phyloP scores from a whole-genome alignment of 1,140 invertebrate genomes.

The Hylaeus anthracinus region DNA sequence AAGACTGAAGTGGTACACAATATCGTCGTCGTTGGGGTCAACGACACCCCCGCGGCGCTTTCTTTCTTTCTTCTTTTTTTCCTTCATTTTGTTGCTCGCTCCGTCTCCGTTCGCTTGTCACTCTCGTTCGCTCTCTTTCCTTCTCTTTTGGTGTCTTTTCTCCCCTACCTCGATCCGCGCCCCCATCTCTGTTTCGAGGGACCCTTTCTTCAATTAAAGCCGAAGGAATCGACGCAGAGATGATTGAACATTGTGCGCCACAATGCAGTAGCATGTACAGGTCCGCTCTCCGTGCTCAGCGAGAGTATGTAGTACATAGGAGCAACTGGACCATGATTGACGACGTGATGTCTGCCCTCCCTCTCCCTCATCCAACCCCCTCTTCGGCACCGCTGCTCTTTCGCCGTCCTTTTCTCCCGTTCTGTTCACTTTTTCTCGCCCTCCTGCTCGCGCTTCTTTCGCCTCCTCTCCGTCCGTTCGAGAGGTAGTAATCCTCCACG shows the following conservation, averaged over 20 bases:
- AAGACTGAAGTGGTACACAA: constrained; percentile 78
- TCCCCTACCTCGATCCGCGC: constrained; percentile 18
- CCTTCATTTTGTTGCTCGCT: constrained; percentile 5
- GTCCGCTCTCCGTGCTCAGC: constrained; percentile 44
- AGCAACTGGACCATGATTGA: constrained; percentile 77
- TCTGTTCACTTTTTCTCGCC: constrained; percentile 32
- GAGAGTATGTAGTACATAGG: constrained; percentile 69
- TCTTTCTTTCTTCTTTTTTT: constrained; percentile 40
- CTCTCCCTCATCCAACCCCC: not conserved
- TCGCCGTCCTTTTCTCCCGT: constrained; percentile 29
- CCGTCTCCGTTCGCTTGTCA: constrained; percentile 30
- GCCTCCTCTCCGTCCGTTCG: constrained; percentile 37
- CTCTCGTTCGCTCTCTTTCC: constrained; percentile 6
- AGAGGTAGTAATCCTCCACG: constrained; percentile 71
- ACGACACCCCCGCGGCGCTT: constrained; percentile 65
- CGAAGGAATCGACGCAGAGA: constrained; percentile 67
- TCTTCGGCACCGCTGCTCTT: constrained; percentile 11
- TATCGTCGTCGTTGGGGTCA: constrained; percentile 70
- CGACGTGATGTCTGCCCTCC: constrained; percentile 70
- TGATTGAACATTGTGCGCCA: constrained; percentile 71
- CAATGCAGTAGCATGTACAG: constrained; percentile 70
- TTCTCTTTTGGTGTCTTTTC: not conserved
- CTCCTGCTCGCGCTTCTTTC: constrained; percentile 6
- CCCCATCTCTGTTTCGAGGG: constrained; percentile 45
- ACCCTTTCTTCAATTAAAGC: constrained; percentile 74